Evolutionary conservation across 1,140 invertebrate genomes (phyloP).

Genomic region (Episyrphus balteatus): DNA sequence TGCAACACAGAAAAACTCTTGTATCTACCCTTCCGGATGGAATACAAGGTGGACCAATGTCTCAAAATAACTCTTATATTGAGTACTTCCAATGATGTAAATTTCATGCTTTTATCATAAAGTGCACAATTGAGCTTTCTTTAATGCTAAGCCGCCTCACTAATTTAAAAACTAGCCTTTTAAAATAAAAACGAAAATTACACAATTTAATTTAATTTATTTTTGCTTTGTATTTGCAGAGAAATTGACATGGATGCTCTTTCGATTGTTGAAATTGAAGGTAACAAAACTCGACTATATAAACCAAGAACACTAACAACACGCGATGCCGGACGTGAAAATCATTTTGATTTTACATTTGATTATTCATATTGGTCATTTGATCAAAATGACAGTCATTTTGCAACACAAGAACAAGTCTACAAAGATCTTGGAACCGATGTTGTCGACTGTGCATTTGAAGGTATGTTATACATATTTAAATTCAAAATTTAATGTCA

Average conservation of each 20-base stretch:
- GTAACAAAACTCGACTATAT: slow-evolving; percentile 69
- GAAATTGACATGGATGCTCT: slow-evolving; percentile 73
- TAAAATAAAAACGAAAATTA: too few species aligned
- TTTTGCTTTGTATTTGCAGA: slow-evolving; percentile 38
- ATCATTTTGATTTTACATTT: slow-evolving; percentile 83
- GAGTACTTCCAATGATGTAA: too few species aligned
- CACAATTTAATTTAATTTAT: background rate
- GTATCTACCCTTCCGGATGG: too few species aligned
- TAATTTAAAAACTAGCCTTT: too few species aligned
- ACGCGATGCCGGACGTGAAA: slow-evolving; percentile 46
- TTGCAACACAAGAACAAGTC: slow-evolving; percentile 69
- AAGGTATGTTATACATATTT: slow-evolving; percentile 36
- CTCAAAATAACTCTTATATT: too few species aligned
- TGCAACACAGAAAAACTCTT: too few species aligned
- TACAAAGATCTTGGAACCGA: slow-evolving; percentile 80
- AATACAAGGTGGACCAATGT: too few species aligned
- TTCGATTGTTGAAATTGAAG: slow-evolving; percentile 77
- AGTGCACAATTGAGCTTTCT: too few species aligned
- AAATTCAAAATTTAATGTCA: background rate
- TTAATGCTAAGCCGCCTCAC: too few species aligned
- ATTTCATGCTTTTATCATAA: too few species aligned
- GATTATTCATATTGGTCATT: slow-evolving; percentile 90
- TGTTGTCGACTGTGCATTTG: slow-evolving; percentile 87
- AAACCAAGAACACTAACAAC: slow-evolving; percentile 52
- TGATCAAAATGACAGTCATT: slow-evolving; percentile 55